Evolutionary conservation across 1,140 invertebrate species (phyloP).

Genomic region (Dufourea novaeangliae): DNA sequence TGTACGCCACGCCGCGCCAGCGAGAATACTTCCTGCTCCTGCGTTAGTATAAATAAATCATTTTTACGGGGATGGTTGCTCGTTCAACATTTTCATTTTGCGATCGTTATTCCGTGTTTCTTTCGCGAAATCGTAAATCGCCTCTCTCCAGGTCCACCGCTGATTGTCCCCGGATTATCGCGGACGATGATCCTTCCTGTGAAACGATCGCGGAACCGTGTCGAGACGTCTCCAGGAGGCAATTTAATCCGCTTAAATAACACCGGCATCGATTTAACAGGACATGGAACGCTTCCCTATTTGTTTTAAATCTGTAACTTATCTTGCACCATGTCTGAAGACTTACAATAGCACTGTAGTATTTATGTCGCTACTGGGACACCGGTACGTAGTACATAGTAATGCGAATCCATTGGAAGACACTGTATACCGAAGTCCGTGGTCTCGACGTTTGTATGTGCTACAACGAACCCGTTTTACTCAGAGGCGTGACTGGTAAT

Average conservation of each 20-base stretch:
- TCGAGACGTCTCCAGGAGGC: neutral
- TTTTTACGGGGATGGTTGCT: neutral
- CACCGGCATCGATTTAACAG: conserved; percentile 3
- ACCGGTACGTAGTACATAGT: too few relatives aligned
- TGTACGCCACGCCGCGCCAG: neutral
- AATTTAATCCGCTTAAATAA: conserved; percentile 30
- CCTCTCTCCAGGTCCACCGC: neutral
- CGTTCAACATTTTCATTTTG: neutral
- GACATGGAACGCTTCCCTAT: too few relatives aligned
- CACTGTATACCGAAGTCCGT: too few relatives aligned
- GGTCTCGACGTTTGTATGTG: too few relatives aligned
- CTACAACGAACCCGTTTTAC: too few relatives aligned
- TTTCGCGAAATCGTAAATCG: neutral
- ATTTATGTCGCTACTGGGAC: too few relatives aligned
- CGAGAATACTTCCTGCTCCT: conserved; percentile 8
- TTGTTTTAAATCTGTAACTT: too few relatives aligned
- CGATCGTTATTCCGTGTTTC: neutral
- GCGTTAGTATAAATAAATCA: conserved; percentile 10
- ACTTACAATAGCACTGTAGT: too few relatives aligned
- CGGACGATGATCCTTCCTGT: neutral
- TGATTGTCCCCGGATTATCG: conserved; percentile 1
- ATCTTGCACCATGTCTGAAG: too few relatives aligned
- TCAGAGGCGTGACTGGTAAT: too few relatives aligned
- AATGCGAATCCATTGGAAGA: too few relatives aligned
- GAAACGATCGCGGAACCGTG: too few relatives aligned